Percentiles rank a stretch among this genome's conserved stretches.
Evolutionary conservation across 1,140 invertebrate species (phyloP).

Genomic region (Metaphire vulgaris): DNA sequence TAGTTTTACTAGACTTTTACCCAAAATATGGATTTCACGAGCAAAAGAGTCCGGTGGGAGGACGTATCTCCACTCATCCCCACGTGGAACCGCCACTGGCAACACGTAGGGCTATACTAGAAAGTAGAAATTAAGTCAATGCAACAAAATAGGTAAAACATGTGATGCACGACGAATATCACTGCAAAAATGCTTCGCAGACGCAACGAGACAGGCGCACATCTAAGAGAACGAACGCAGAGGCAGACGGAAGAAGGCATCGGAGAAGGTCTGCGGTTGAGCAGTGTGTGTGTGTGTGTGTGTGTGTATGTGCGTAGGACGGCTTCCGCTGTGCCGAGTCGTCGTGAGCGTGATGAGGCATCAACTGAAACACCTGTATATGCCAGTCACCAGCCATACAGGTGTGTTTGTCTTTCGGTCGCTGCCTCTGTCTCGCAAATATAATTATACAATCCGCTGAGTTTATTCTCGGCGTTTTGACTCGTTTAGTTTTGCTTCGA

Average conservation of each 20-base stretch:
- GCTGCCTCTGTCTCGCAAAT: not conserved
- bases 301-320: too few relatives aligned
- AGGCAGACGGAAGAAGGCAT: not conserved
- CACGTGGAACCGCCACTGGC: too few relatives aligned
- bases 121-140: too few relatives aligned
- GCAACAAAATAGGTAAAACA: too few relatives aligned
- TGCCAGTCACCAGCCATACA: not conserved
- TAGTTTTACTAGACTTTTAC: too few relatives aligned
- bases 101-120: too few relatives aligned
- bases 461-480: not conserved
- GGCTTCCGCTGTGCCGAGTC: not conserved
- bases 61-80: too few relatives aligned
- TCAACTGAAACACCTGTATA: not conserved
- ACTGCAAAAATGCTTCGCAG: not conserved
- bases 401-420: not conserved
- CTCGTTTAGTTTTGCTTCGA: not conserved
- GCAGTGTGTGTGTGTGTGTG: too few relatives aligned
- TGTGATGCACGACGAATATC: not conserved
- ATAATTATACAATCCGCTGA: not conserved
- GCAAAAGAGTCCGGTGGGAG: too few relatives aligned
- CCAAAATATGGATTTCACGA: too few relatives aligned
- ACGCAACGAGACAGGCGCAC: not conserved
- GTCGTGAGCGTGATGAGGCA: not conserved
- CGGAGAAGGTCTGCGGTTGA: not conserved
- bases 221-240: not conserved